Base-by-base conservation (phyloP, 1,140 invertebrate species). In the Anagrus nilaparvatae region DNA sequence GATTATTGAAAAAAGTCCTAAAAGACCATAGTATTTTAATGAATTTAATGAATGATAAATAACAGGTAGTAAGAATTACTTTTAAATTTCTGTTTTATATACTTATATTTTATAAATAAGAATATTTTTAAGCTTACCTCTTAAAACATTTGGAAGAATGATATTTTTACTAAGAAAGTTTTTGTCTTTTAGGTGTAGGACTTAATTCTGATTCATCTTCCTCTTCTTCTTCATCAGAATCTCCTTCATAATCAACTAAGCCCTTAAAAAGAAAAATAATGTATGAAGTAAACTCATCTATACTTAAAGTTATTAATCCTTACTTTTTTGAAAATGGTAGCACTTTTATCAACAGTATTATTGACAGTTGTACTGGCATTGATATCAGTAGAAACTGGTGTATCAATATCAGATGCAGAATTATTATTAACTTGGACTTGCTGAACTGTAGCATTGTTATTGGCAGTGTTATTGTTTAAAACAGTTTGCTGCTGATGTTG, bases 201-300 rank as follows among this genome's bases (percentile, higher is more conserved):
- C 60, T 65, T 46, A 63, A 55, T 38, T 78, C 75, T 19, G 78
- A 79, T 30, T 87, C 84, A 43, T 90, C 85, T n/a, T n/a, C n/a
- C n/a, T n/a, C n/a, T 38, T 93, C 90, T 50, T 95, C 92, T 52
- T 94, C 91, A 53, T 94, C 90, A 1, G 87, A 91, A 64, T 95
- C 91, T 41, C 88, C 91, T 59, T 95, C 91, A 63, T 96, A 97
- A 62, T 96, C 92, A 18, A 95, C 91, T 48, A 97, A 75, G 52
- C 88, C 88, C 87, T 92, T 56, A 24, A 60, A 63, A 54, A 51
- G 48, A 31, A 27, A 27, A n/a, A 27, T n/a, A n/a, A n/a, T n/a
- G n/a, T n/a, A n/a, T n/a, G n/a, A n/a, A n/a, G n/a, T n/a, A n/a
- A n/a, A n/a, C n/a, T n/a, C n/a, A n/a, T n/a, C n/a, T n/a, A n/a